These are phyloP conservation scores for Pollachius pollachius DNA, from an alignment of 2,113 vertebrate genomes.

Conservation along the genomic window DNA sequence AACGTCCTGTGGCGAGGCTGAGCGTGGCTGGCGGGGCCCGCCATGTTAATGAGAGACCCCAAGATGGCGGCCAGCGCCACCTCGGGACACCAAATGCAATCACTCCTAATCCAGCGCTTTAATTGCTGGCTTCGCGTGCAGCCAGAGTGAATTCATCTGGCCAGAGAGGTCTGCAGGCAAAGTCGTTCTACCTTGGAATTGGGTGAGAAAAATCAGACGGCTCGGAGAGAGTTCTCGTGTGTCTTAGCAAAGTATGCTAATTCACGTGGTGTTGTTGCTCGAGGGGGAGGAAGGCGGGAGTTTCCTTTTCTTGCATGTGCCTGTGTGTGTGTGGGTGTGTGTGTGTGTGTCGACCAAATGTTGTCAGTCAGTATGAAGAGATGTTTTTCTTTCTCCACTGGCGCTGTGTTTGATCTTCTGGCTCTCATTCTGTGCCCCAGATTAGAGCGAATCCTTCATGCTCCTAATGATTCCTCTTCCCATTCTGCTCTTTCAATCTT, in stretches of 20 bases:
- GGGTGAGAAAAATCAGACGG: neutral
- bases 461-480: neutral
- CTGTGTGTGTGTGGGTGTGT: slow-evolving; percentile 9
- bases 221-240: neutral
- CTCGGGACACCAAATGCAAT: slow-evolving; percentile 75
- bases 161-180: slow-evolving; percentile 49
- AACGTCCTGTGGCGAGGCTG: slow-evolving; percentile 59
- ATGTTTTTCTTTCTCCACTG: neutral
- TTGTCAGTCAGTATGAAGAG: slow-evolving; percentile 5
- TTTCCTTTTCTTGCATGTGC: slow-evolving; percentile 17
- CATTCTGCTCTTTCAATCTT: neutral
- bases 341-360: slow-evolving; percentile 6
- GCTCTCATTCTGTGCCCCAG: slow-evolving; percentile 19
- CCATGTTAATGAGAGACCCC: slow-evolving; percentile 69
- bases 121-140: slow-evolving; percentile 68
- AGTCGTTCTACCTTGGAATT: slow-evolving; percentile 28
- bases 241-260: no score
- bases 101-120: slow-evolving; percentile 73
- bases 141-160: slow-evolving; percentile 70
- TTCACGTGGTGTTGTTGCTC: no score
- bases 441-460: neutral
- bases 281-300: neutral
- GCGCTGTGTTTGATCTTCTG: slow-evolving; percentile 8
- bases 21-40: slow-evolving; percentile 40
- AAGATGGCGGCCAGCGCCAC: slow-evolving; percentile 68